A percentile compares a stretch with the other conserved stretches of the same genome.
These are phyloP conservation scores for Chaetura pelagica DNA, from an alignment of 2,113 vertebrate genomes.

Conservation along the genomic window DNA sequence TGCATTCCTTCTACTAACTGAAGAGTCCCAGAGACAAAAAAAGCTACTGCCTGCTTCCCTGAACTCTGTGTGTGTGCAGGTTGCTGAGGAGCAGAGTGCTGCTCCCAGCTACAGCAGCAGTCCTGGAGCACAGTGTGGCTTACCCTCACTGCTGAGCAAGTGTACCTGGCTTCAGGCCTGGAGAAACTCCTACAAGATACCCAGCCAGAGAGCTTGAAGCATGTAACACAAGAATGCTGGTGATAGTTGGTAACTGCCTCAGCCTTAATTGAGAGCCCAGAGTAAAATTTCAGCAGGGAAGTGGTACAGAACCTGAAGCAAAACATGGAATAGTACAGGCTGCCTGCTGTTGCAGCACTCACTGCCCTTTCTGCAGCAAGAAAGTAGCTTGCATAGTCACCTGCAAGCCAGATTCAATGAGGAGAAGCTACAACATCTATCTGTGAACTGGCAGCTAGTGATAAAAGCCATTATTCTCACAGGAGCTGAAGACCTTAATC, in stretches of 20 bases:
- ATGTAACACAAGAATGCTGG: not conserved
- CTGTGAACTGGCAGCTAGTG: not conserved
- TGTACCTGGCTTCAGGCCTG: not conserved
- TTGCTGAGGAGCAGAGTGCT: not conserved
- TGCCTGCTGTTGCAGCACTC: rapidly evolving
- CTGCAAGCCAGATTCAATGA: not conserved
- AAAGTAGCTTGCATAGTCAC: not conserved
- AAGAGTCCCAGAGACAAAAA: not conserved
- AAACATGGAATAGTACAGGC: not conserved
- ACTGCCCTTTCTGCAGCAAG: not conserved
- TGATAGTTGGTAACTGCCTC: not conserved
- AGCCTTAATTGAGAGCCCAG: not conserved
- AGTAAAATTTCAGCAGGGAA: not conserved
- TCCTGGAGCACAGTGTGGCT: not conserved
- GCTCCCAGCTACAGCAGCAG: not conserved
- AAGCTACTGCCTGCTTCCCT: not conserved
- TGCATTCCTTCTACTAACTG: not conserved
- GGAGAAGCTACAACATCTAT: not conserved
- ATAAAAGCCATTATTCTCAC: not conserved
- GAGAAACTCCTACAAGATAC: not conserved
- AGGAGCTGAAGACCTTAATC: not conserved
- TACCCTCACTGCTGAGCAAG: not conserved
- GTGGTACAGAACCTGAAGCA: not conserved
- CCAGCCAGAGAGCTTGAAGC: not conserved
- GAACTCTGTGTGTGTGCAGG: not conserved